A percentile compares a stretch with the other conserved stretches of the same genome.
These are phyloP conservation scores for Miniopterus natalensis DNA, from an alignment of 2,113 vertebrate species.

Conservation along the genomic window DNA sequence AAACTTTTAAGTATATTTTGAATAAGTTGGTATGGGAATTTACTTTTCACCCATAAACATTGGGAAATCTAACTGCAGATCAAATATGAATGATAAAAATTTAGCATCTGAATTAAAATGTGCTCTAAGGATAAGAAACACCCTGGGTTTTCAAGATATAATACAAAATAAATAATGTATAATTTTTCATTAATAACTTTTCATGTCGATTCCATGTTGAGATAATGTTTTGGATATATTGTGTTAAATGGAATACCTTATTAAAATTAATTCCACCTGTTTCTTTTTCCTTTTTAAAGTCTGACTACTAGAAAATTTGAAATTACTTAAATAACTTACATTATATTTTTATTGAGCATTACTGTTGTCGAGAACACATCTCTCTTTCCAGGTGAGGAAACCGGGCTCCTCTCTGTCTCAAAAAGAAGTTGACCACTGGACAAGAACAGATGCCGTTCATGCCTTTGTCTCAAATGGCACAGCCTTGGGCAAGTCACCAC, in stretches of 20 bases:
- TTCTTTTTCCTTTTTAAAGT: constrained; percentile 39
- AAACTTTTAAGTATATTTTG: not conserved
- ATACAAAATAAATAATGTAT: not conserved
- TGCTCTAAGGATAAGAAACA: not conserved
- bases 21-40: not conserved
- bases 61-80: not conserved
- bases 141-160: not conserved
- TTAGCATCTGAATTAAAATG: not conserved
- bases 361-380: not conserved
- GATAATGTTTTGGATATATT: constrained; percentile 20
- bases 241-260: not conserved
- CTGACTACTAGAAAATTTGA: not conserved
- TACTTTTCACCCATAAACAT: not conserved
- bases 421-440: not conserved
- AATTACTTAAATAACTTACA: not conserved
- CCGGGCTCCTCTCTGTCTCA: not conserved
- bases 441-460: not conserved
- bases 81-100: constrained; percentile 1
- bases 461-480: not conserved
- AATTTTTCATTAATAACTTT: not conserved
- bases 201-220: not conserved
- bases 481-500: not conserved
- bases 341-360: not conserved
- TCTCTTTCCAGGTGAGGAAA: not conserved
- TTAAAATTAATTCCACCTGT: not conserved